Evolutionary conservation across 2,797 vertebrate species (phyloP).

Genomic region (Agapornis canus): DNA sequence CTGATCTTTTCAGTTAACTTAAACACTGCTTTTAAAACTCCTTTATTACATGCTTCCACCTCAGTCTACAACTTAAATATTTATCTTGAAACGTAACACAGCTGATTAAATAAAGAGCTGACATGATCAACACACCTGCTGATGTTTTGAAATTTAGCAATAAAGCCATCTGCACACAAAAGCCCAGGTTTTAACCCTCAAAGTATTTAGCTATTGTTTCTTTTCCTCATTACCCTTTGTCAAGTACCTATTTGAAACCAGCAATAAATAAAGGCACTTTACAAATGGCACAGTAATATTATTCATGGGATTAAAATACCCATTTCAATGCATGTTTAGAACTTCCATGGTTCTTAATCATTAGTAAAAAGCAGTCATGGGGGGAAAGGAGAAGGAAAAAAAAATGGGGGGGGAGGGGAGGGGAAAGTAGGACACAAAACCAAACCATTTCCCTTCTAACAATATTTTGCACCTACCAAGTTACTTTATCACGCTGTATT

Average conservation of each 20-base stretch:
- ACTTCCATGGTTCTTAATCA: not conserved
- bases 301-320: not conserved
- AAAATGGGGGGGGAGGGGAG: no score
- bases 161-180: not conserved
- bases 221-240: not conserved
- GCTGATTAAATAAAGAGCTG: not conserved
- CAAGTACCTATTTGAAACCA: not conserved
- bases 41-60: not conserved
- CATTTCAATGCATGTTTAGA: not conserved
- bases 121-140: not conserved
- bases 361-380: not conserved
- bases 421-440: no score
- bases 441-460: not conserved
- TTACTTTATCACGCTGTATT: not conserved
- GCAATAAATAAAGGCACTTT: not conserved
- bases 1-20: not conserved
- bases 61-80: conserved; percentile 6
- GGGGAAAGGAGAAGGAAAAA: not conserved
- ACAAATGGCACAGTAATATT: not conserved
- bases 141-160: not conserved
- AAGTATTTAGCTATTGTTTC: not conserved
- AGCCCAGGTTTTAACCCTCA: not conserved
- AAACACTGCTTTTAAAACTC: not conserved
- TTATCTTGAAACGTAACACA: not conserved
- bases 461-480: not conserved